phyloP scores from a whole-genome alignment of 2,113 vertebrate genomes.

The Aspiorhynchus laticeps region DNA sequence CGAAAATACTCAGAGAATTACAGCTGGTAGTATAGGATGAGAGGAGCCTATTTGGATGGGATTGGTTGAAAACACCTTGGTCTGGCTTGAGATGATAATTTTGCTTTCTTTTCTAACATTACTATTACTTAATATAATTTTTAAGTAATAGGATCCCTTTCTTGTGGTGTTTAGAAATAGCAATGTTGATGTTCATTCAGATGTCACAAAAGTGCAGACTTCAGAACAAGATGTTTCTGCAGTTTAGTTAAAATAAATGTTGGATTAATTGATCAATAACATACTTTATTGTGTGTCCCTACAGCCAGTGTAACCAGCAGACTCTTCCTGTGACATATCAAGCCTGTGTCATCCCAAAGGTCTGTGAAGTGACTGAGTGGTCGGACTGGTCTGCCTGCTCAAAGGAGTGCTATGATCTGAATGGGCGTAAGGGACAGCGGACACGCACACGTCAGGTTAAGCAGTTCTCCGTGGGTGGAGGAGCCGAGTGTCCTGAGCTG shows the following conservation, averaged over 20 bases:
- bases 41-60: too few relatives aligned
- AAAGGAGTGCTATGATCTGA: slow-evolving; percentile 84
- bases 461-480: slow-evolving; percentile 84
- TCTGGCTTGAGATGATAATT: neutral
- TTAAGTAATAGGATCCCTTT: neutral
- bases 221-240: neutral
- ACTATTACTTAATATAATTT: too few relatives aligned
- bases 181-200: neutral
- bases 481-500: slow-evolving; percentile 82
- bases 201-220: neutral
- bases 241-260: neutral
- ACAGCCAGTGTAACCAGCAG: slow-evolving; percentile 89
- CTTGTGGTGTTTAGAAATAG: neutral
- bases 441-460: slow-evolving; percentile 81
- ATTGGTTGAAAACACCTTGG: neutral
- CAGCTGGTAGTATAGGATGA: too few relatives aligned
- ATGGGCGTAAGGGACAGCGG: slow-evolving; percentile 81
- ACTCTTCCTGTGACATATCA: slow-evolving; percentile 88
- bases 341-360: slow-evolving; percentile 89
- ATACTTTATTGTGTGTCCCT: slow-evolving; percentile 34
- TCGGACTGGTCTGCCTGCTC: slow-evolving; percentile 90
- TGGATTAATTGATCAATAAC: neutral
- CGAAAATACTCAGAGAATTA: too few relatives aligned
- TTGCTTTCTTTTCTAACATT: neutral
- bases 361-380: slow-evolving; percentile 92